phyloP scores from a whole-genome alignment of 1,140 invertebrate species.

The Leptinotarsa undecemlineata region DNA sequence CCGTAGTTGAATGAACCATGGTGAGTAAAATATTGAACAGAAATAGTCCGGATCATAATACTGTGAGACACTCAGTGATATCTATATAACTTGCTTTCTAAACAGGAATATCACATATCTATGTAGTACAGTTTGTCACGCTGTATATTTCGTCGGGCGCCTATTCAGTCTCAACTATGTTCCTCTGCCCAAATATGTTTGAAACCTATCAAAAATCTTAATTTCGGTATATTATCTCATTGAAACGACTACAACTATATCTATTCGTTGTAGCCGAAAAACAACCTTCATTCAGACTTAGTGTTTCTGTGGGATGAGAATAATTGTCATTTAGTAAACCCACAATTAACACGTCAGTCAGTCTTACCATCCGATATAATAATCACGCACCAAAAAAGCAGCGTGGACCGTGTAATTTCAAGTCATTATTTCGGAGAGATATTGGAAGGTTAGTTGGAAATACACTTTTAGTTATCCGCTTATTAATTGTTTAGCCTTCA shows the following conservation, averaged over 20 bases:
- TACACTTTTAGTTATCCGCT: not conserved
- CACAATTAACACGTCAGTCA: constrained; percentile 18
- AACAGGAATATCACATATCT: too few species aligned
- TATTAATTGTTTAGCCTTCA: constrained; percentile 8
- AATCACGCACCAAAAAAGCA: constrained; percentile 16
- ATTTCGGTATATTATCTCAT: not conserved
- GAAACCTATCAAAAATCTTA: not conserved
- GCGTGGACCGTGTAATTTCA: constrained; percentile 15
- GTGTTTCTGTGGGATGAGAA: not conserved
- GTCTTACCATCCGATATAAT: constrained; percentile 17
- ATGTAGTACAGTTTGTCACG: too few species aligned
- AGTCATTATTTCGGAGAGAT: not conserved
- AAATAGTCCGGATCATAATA: too few species aligned
- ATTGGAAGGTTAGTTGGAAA: constrained; percentile 3
- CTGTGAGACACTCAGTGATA: too few species aligned
- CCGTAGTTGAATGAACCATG: too few species aligned
- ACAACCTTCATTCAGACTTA: not conserved
- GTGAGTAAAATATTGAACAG: too few species aligned
- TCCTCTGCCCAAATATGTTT: not conserved
- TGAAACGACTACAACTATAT: constrained; percentile 1
- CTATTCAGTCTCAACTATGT: too few species aligned
- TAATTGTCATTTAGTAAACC: constrained; percentile 20
- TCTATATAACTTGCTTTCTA: too few species aligned
- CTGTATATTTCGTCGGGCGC: too few species aligned
- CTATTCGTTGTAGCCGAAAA: not conserved